Evolutionary conservation across 2,113 vertebrate species (phyloP).

Genomic region (Microtus richardsoni): DNA sequence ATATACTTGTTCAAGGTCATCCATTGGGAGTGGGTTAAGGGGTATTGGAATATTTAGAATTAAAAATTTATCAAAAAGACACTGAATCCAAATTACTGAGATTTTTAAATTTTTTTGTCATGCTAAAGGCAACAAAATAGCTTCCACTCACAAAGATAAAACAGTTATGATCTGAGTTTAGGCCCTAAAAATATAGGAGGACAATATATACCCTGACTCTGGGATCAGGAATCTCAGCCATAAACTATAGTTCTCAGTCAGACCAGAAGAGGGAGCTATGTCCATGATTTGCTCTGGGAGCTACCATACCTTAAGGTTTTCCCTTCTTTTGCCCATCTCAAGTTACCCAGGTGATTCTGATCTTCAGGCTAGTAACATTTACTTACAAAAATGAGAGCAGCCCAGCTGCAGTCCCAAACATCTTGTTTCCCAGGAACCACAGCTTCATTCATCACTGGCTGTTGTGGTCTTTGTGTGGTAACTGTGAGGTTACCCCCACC

Average conservation of each 20-base stretch:
- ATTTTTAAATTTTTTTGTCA: not conserved
- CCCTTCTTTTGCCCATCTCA: not conserved
- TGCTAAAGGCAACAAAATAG: not conserved
- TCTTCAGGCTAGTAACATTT: not conserved
- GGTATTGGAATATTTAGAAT: not conserved
- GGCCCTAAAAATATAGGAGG: not conserved
- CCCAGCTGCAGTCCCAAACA: not conserved
- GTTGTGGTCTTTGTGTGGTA: not conserved
- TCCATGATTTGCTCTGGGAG: not conserved
- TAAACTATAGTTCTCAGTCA: not conserved
- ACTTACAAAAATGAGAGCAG: not conserved
- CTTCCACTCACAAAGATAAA: not conserved
- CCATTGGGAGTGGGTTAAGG: not conserved
- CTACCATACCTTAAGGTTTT: not conserved
- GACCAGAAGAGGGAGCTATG: constrained; percentile 3
- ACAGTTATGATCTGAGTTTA: not conserved
- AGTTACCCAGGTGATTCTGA: not conserved
- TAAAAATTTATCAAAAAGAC: not conserved
- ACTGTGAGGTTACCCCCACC: not conserved
- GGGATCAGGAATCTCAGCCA: not conserved
- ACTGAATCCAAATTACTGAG: not conserved
- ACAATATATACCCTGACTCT: not conserved
- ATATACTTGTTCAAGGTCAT: not conserved
- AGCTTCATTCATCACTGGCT: not conserved
- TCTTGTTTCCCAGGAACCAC: constrained; percentile 9